Base-by-base conservation (phyloP, 2,797 vertebrate species). In the Hyperoplus immaculatus region DNA sequence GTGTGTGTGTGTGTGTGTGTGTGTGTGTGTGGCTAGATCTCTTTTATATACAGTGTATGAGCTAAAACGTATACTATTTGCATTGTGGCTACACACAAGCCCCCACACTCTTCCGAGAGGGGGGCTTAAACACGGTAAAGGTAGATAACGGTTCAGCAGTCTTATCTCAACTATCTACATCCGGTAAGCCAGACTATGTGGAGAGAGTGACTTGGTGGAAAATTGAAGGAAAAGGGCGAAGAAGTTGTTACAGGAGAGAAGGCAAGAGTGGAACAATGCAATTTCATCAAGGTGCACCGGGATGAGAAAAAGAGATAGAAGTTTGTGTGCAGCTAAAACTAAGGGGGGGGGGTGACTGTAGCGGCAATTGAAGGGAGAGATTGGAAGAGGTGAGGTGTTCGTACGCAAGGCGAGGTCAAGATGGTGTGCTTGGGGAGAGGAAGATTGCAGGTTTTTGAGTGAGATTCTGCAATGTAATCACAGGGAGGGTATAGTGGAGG, bases 381-480 rank as follows among this genome's bases (percentile, higher is more conserved):
- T 79, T 82, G 61, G 54, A 82, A 62, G 53, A 42, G 77, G 41
- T 54, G 47, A 73, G 42, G 13, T 54, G 46, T 70, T 68, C 72
- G 71, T 61, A 38, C 21, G 57, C 45, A 6, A 45, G 72, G 56
- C 38, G 55, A 51, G 59, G 54, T 54, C 21, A 29, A 65, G 50
- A 77, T 63, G 50, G 53, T 21, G 46, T 10, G 63, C 57, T 29
- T 57, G 47, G 29, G 50, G 53, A 76, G 51, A 67, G 50, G 79
- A 81, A 80, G 77, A 91, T 72, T 82, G 68, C 59, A 13, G 42
- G 47, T 72, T 83, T 69, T 77, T 64, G 21, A 79, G 70, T 41
- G 42, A 70, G 68, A 81, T 79, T 85, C 88, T 87, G 75, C 54
- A 79, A 79, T 82, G 84, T 79, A 87, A 84, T 89, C 84, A 86